phyloP scores from a whole-genome alignment of 2,888 invertebrate species.

The Patella caerulea region DNA sequence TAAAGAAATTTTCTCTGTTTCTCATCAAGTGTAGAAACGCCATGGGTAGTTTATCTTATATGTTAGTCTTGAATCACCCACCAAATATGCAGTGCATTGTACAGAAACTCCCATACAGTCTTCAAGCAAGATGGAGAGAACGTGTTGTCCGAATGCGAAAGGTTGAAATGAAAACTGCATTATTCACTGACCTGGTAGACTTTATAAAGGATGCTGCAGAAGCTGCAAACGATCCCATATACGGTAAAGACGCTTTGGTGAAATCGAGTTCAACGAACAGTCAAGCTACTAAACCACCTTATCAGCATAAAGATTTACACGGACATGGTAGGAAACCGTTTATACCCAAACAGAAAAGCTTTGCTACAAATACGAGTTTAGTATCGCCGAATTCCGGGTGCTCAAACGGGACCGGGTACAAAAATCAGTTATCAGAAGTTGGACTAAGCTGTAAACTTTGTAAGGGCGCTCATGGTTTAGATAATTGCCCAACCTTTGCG shows the following conservation, averaged over 20 bases:
- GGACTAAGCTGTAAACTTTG: neutral
- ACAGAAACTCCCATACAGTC: neutral
- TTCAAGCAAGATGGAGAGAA: neutral
- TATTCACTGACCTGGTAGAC: neutral
- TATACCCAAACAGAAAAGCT: too few species aligned
- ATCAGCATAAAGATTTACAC: too few species aligned
- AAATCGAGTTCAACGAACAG: too few species aligned
- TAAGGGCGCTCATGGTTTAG: conserved; percentile 6
- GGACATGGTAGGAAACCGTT: too few species aligned
- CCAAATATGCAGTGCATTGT: conserved; percentile 16
- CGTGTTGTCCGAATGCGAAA: neutral
- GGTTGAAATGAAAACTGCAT: neutral
- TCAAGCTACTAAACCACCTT: too few species aligned
- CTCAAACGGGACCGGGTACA: too few species aligned
- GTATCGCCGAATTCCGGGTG: too few species aligned
- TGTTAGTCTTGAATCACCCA: neutral
- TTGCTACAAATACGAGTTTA: too few species aligned
- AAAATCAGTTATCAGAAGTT: too few species aligned
- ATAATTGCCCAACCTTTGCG: neutral
- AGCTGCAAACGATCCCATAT: neutral
- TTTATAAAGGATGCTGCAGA: neutral
- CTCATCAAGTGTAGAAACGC: neutral
- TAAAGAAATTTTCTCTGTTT: neutral
- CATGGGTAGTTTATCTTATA: neutral
- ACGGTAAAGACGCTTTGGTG: neutral